Conservation (phyloP, 2,797 vertebrate genomes). For the Coendou prehensilis region DNA sequence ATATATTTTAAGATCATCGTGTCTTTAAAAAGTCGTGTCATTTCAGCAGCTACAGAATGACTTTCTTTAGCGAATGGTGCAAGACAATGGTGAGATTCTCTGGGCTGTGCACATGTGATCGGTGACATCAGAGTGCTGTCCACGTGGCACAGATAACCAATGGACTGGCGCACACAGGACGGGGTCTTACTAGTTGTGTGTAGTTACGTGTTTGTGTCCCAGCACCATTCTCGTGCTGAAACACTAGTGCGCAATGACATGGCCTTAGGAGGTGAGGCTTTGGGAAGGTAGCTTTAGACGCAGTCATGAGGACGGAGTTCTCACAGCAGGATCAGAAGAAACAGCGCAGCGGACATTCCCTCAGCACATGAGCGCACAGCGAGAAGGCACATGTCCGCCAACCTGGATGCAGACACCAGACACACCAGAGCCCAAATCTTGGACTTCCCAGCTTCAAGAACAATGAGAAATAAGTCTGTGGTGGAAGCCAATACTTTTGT, state of each 20-base stretch:
- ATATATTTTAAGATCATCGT: constrained; percentile 39
- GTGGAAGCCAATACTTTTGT: neutral
- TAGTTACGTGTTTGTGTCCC: neutral
- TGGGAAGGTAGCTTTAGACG: neutral
- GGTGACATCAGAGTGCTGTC: neutral
- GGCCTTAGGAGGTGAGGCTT: neutral
- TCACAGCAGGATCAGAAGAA: neutral
- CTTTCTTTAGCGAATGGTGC: neutral
- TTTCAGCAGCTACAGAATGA: constrained; percentile 35
- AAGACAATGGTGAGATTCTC: neutral
- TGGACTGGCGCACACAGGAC: neutral
- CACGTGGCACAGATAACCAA: neutral
- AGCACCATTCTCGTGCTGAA: neutral
- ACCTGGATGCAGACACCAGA: neutral
- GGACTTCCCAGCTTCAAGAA: neutral
- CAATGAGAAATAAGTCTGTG: neutral
- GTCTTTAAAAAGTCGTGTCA: constrained; percentile 28
- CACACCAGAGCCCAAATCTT: neutral
- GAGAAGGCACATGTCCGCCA: neutral
- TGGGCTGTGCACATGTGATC: neutral
- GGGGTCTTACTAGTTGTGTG: neutral
- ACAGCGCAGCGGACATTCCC: accelerated
- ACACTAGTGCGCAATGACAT: too few relatives aligned
- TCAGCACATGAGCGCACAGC: neutral
- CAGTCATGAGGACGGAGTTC: too few relatives aligned